Evolutionary conservation across 2,113 vertebrate genomes (phyloP), one percentile per base, ranked within the genome.

Genomic region (Ochotona princeps): DNA sequence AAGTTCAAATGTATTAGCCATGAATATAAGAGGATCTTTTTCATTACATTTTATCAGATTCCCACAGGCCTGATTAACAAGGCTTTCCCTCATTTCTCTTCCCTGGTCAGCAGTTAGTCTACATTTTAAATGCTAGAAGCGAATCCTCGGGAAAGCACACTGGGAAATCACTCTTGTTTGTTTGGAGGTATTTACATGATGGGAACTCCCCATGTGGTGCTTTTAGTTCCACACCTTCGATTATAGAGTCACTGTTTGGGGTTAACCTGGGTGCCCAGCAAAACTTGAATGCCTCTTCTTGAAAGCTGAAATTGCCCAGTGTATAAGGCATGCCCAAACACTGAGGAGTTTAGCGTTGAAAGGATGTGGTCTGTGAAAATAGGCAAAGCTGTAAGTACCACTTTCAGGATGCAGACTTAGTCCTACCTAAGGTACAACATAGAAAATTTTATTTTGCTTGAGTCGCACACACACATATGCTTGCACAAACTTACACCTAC

Each of bases 111-210:
- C 60, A 47, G 6, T 79, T 86, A 51, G 51, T 23, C 57, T 75
- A 38, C 32, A 32, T 94, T 73, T 93, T 82, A 79, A 95, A 91
- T 47, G 67, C 63, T 30, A 84, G 70, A 74, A 73, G 73, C 91
- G 92, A 2, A 61, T 86, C 51, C 91, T 92, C 21, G 30, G 86
- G 79, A 72, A 97, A 96, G 18, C 67, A 47, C 44, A 66, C 96
- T 78, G 79, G 51, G 91, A 96, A 95, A 61, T 25, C 89, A n/a
- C 87, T 89, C 28, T 79, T 87, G 91, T 82, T 87, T 65, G 30
- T 93, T 96, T 91, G 67, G 89, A 65, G 81, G 94, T 96, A 74
- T 97, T 96, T 23, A 30, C 7, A 76, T 84, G 74, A 91, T 97
- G 94, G 86, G 54, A 94, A 90, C 74, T 90, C 8, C 7, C 10